Evolutionary conservation across 2,113 vertebrate species (phyloP).

Genomic region (Corythaeola cristata): DNA sequence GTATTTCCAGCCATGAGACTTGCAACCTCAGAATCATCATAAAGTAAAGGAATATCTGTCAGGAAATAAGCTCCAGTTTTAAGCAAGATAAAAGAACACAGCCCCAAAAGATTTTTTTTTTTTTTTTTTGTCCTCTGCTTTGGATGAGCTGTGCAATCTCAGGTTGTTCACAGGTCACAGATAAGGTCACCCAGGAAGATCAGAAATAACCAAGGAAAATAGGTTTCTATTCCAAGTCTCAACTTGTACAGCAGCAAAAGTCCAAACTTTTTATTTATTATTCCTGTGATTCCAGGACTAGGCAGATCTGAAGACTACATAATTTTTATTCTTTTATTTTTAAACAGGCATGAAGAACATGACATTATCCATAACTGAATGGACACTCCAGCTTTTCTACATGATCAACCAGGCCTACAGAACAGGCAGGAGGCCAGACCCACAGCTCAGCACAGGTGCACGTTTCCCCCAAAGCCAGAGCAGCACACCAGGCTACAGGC

Average conservation of each 20-base stretch:
- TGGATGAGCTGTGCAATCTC: background rate
- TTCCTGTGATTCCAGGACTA: background rate
- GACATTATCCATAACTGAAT: background rate
- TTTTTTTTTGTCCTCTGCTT: background rate
- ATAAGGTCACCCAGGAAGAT: background rate
- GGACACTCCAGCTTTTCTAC: background rate
- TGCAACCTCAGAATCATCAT: background rate
- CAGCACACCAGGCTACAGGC: background rate
- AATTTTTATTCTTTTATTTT: background rate
- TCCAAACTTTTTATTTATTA: background rate
- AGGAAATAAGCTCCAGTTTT: background rate
- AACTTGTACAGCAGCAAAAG: background rate
- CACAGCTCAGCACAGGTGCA: background rate
- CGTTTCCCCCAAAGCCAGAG: accelerated
- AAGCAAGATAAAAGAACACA: background rate
- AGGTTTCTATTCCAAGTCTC: background rate
- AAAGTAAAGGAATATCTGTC: background rate
- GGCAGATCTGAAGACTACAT: background rate
- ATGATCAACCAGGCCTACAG: background rate
- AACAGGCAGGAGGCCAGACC: background rate
- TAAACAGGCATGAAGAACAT: background rate
- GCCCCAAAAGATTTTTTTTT: background rate
- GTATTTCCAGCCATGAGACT: background rate
- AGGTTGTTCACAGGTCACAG: background rate
- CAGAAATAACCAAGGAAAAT: background rate